Base-by-base conservation (phyloP, 2,113 vertebrate genomes). In the Cnemophilus loriae region DNA sequence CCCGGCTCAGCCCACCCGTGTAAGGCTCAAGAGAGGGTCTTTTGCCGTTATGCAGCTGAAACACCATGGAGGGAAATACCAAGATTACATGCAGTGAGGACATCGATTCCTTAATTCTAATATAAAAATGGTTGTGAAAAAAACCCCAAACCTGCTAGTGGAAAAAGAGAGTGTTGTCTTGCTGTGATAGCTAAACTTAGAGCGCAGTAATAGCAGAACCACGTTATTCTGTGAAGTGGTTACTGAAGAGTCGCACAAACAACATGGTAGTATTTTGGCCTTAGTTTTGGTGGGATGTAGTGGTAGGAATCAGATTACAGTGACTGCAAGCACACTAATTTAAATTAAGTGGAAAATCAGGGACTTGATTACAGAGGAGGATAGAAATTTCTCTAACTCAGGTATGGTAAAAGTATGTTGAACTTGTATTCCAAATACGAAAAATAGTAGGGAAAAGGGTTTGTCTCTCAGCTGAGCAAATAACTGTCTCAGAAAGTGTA, bases 401-500 rank as follows among this genome's bases (percentile, higher is more conserved):
- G 37, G 70, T 61, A 69, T 39, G 22, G 42, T 77, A 52, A 75
- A 91, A 95, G 6, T 89, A 81, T 52, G 52, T 41, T 87, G 52
- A 78, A 52, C 44, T 93, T 82, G 13, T 60, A 47, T 87, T 47
- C 56, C 2, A 5, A 84, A 65, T 26, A 70, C 33, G 21, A 74
- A 77, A 80, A 86, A 42, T 27, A 84, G 35, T 78, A 63, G 64
- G 73, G 80, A 52, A 95, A 87, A 96, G n/a, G 16, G 49, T 87
- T 65, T 47, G 15, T 59, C 19, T 79, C 92, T 60, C 77, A 60
- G 17, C 23, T 71, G 41, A 59, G 35, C 17, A 74, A 87, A 39
- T 46, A 47, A 44, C 23, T 90, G 50, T 52, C 37, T 89, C 27
- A 47, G 41, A 92, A 94, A 78, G 56, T n/a, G 4, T 33, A 52